Conservation (phyloP, 2,797 vertebrate genomes). For the Scolopax bukidnonensis region DNA sequence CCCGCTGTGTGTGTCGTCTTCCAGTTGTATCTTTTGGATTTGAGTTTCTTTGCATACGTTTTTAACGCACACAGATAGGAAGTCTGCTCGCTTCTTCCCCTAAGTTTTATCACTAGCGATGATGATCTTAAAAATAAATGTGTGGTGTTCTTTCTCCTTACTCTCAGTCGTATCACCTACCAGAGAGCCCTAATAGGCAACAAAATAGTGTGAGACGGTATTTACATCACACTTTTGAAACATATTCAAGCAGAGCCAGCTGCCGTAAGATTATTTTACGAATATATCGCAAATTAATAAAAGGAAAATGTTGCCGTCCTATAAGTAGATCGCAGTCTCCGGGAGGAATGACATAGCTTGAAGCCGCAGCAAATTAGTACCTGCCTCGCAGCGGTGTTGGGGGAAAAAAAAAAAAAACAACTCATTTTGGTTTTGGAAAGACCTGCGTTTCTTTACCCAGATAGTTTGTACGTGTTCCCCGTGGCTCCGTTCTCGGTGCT, state of each 20-base stretch:
- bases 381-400: not conserved
- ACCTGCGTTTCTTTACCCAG: not conserved
- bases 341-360: not conserved
- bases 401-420: not conserved
- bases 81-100: not conserved
- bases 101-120: slow-evolving; percentile 26
- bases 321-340: slow-evolving; percentile 12
- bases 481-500: not conserved
- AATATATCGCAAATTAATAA: slow-evolving; percentile 57
- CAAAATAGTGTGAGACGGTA: slow-evolving; percentile 60
- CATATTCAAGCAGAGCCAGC: slow-evolving; percentile 56
- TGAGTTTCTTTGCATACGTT: not conserved
- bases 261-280: slow-evolving; percentile 63
- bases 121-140: slow-evolving; percentile 57
- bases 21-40: not conserved
- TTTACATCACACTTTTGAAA: slow-evolving; percentile 69
- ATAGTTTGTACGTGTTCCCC: not conserved
- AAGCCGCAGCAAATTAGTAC: slow-evolving; percentile 20
- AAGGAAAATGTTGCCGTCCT: not conserved
- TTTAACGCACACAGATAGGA: not conserved
- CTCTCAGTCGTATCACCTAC: slow-evolving; percentile 62
- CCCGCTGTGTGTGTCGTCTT: not conserved
- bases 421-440: not conserved
- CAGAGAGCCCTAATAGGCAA: slow-evolving; percentile 58
- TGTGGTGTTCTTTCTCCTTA: slow-evolving; percentile 47